Evolutionary conservation across 2,888 invertebrate species (phyloP).

Genomic region (Nineta flava): DNA sequence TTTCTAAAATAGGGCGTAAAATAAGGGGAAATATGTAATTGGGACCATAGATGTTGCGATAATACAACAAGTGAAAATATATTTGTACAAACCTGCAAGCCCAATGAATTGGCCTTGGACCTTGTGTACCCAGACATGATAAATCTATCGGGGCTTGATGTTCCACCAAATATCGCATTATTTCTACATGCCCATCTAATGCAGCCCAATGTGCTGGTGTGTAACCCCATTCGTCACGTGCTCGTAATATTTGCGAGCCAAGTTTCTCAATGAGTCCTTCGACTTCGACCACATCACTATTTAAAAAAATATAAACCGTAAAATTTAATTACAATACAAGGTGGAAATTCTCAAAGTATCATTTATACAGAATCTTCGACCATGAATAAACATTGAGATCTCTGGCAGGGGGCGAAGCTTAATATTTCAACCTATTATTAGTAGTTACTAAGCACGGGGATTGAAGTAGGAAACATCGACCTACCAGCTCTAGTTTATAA

Average conservation of each 20-base stretch:
- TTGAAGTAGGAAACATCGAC: too few species aligned
- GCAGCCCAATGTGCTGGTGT: conserved; percentile 89
- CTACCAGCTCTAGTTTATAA: too few species aligned
- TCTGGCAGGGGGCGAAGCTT: too few species aligned
- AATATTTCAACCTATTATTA: too few species aligned
- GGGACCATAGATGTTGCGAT: too few species aligned
- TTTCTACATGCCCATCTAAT: conserved; percentile 76
- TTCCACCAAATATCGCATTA: conserved; percentile 75
- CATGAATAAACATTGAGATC: too few species aligned
- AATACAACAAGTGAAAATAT: too few species aligned
- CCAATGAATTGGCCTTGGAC: conserved; percentile 87
- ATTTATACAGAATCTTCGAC: too few species aligned
- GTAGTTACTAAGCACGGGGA: too few species aligned
- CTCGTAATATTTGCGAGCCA: conserved; percentile 59
- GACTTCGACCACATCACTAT: conserved; percentile 67
- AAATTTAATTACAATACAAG: too few species aligned
- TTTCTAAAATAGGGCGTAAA: conserved; percentile 34
- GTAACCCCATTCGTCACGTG: conserved; percentile 82
- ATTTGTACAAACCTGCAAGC: conserved; percentile 39
- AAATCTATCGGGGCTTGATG: conserved; percentile 70
- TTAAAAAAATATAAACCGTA: neutral
- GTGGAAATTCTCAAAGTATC: too few species aligned
- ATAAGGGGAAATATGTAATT: neutral
- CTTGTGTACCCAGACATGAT: conserved; percentile 75
- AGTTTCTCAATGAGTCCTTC: conserved; percentile 70